phyloP scores from a whole-genome alignment of 2,888 invertebrate genomes.

The Parochlus steinenii region DNA sequence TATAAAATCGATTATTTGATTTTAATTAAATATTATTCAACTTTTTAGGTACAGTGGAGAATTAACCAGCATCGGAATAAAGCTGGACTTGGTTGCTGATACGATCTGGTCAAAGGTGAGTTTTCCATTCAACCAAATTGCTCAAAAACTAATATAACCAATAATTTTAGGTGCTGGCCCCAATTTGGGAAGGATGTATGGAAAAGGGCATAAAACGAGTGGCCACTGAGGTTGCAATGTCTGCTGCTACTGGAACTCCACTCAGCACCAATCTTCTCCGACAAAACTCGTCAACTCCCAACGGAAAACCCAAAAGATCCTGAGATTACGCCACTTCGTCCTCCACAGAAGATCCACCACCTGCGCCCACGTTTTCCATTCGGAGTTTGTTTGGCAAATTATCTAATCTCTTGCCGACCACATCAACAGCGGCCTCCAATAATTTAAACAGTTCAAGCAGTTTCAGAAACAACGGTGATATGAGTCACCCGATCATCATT shows the following conservation, averaged over 20 bases:
- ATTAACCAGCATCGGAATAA: slow-evolving; percentile 68
- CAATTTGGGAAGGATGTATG: slow-evolving; percentile 60
- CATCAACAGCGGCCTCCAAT: too few species aligned
- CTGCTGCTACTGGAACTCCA: slow-evolving; percentile 38
- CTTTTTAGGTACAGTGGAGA: slow-evolving; percentile 77
- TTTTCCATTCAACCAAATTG: slow-evolving; percentile 19
- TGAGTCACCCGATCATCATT: too few species aligned
- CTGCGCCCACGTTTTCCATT: too few species aligned
- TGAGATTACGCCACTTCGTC: slow-evolving; percentile 35
- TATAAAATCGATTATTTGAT: neutral
- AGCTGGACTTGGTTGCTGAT: slow-evolving; percentile 76
- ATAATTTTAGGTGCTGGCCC: slow-evolving; percentile 38
- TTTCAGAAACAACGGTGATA: too few species aligned
- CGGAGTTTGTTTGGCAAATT: too few species aligned
- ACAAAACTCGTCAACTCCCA: slow-evolving; percentile 16
- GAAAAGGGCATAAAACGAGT: slow-evolving; percentile 72
- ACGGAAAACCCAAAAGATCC: slow-evolving; percentile 31
- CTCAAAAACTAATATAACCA: neutral
- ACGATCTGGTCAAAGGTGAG: slow-evolving; percentile 84
- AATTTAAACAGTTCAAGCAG: too few species aligned
- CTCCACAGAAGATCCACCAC: too few species aligned
- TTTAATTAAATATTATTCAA: slow-evolving; percentile 11
- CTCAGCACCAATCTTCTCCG: neutral
- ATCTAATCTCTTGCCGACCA: too few species aligned
- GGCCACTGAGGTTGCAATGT: slow-evolving; percentile 36